A percentile compares a stretch with the other conserved stretches of the same genome.
These are phyloP conservation scores for Perognathus longimembris DNA, from an alignment of 2,113 vertebrate genomes.

Conservation along the genomic window DNA sequence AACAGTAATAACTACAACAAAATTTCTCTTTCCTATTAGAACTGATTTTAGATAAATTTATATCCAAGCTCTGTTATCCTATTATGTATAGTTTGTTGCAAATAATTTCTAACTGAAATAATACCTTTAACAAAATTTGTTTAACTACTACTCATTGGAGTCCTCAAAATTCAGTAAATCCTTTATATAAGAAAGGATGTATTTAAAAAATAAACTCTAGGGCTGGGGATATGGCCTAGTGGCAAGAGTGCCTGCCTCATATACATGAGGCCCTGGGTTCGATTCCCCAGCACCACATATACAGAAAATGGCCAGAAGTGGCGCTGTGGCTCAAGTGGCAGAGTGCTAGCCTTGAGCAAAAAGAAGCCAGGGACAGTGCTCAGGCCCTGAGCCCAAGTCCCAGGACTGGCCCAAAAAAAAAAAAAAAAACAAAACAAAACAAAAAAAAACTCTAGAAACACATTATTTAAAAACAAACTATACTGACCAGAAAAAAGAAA, in stretches of 20 bases:
- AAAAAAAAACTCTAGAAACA: neutral
- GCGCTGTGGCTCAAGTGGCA: no score
- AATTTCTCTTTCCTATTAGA: neutral
- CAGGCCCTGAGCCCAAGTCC: no score
- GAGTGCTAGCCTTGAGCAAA: no score
- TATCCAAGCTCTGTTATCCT: neutral
- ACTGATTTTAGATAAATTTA: neutral
- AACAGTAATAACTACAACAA: neutral
- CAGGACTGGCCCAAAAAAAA: no score
- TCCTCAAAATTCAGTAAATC: neutral
- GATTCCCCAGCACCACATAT: no score
- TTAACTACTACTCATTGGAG: neutral
- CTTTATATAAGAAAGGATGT: neutral
- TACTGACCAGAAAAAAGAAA: neutral
- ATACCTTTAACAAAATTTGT: neutral
- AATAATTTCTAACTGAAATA: neutral
- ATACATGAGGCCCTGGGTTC: no score
- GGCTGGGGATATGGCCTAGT: no score
- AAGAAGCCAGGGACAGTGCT: no score
- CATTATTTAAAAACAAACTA: no score
- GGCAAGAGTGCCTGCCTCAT: no score
- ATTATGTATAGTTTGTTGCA: neutral
- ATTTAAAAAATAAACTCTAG: no score
- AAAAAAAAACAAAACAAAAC: neutral
- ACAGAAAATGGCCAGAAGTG: no score